Evolutionary conservation across 2,888 invertebrate genomes (phyloP).

Genomic region (Stegana nigrithorax): DNA sequence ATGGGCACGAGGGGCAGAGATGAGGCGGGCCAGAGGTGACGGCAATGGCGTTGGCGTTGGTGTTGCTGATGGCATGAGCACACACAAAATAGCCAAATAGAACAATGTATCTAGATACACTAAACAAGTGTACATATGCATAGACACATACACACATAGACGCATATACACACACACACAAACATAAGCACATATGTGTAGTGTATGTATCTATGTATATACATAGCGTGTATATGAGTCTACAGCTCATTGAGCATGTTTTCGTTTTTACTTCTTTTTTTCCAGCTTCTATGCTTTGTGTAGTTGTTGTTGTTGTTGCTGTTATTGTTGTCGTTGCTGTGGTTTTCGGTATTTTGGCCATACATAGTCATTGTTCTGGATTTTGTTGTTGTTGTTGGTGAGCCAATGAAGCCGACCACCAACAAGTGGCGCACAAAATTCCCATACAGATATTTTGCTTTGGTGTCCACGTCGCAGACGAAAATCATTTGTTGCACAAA

Average conservation of each 20-base stretch:
- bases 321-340: slow-evolving; percentile 1
- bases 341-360: slow-evolving; percentile 13
- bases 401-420: slow-evolving; percentile 17
- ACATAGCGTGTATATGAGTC: too few species aligned
- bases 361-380: background rate
- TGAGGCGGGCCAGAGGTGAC: too few species aligned
- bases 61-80: background rate
- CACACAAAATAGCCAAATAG: background rate
- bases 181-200: slow-evolving; percentile 24
- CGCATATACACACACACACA: slow-evolving; percentile 7
- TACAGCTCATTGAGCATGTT: slow-evolving; percentile 19
- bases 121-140: too few species aligned
- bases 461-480: background rate
- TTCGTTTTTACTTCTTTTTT: background rate
- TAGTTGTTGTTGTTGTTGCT: background rate
- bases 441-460: background rate
- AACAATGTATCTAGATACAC: slow-evolving; percentile 16
- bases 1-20: background rate
- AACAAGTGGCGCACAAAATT: slow-evolving; percentile 12
- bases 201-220: slow-evolving; percentile 25
- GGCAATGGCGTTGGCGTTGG: background rate
- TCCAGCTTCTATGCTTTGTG: background rate
- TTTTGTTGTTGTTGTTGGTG: slow-evolving; percentile 10
- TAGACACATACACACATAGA: background rate
- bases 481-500: slow-evolving; percentile 6